Conservation (phyloP, 2,888 invertebrate genomes). For the Sphinx pinastri region DNA sequence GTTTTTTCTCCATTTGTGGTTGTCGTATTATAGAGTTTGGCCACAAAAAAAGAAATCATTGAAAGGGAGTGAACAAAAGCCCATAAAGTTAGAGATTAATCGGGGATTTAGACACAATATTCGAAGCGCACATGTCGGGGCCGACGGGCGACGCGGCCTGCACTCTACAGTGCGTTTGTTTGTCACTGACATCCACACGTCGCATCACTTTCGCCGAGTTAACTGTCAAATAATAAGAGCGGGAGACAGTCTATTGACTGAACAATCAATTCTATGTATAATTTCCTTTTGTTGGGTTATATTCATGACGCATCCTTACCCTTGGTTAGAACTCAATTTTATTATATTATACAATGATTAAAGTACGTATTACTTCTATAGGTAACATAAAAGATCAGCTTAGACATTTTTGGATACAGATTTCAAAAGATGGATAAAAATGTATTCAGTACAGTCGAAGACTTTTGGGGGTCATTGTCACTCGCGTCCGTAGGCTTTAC, state of each 20-base stretch:
- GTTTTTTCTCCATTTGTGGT: slow-evolving; percentile 35
- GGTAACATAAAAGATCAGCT: too few relatives aligned
- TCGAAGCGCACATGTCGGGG: slow-evolving; percentile 68
- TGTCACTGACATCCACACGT: slow-evolving; percentile 53
- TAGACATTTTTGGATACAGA: too few relatives aligned
- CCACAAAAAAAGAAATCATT: slow-evolving; percentile 63
- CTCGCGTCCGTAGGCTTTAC: too few relatives aligned
- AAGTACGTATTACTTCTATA: too few relatives aligned
- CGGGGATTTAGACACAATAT: slow-evolving; percentile 80
- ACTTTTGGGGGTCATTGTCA: too few relatives aligned
- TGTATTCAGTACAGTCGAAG: too few relatives aligned
- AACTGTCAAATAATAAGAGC: slow-evolving; percentile 25
- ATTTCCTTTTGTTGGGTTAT: neutral
- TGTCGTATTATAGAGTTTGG: slow-evolving; percentile 56
- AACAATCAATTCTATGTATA: slow-evolving; percentile 1
- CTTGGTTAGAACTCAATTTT: too few relatives aligned
- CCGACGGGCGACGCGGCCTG: slow-evolving; percentile 45
- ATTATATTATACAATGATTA: too few relatives aligned
- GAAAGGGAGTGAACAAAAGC: slow-evolving; percentile 80
- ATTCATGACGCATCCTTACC: neutral
- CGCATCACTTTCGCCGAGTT: slow-evolving; percentile 29
- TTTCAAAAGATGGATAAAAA: too few relatives aligned
- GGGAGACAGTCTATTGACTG: neutral
- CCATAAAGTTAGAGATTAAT: slow-evolving; percentile 82
- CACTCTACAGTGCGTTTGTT: slow-evolving; percentile 52